A percentile compares a stretch with the other conserved stretches of the same genome.
These are phyloP conservation scores for Tenualosa thibaudeaui DNA, from an alignment of 2,797 vertebrate genomes.

Conservation along the genomic window DNA sequence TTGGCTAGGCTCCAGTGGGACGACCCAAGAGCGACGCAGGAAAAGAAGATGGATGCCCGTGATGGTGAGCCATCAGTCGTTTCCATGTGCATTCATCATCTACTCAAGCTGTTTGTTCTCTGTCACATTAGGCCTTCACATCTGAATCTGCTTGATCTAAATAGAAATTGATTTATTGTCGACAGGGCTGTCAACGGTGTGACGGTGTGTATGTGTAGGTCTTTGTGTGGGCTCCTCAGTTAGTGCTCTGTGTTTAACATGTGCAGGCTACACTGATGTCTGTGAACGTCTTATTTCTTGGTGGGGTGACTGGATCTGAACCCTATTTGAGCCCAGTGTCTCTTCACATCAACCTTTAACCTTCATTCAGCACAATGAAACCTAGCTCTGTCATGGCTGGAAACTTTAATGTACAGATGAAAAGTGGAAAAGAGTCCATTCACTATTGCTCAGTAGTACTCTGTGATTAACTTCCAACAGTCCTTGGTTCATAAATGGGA, in stretches of 20 bases:
- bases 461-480: no score
- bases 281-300: not conserved
- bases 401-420: no score
- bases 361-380: not conserved
- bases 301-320: not conserved
- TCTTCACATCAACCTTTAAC: not conserved
- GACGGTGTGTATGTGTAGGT: not conserved
- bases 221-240: not conserved
- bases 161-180: constrained; percentile 64
- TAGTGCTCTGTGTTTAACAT: not conserved
- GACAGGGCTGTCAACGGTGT: not conserved
- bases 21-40: constrained; percentile 36
- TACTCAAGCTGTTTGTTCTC: constrained; percentile 53
- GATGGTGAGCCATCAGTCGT: constrained; percentile 56
- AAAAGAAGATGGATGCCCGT: constrained; percentile 57
- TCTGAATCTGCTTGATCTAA: constrained; percentile 62
- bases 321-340: not conserved
- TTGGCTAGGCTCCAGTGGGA: constrained; percentile 53
- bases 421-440: no score
- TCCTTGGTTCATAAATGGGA: no score
- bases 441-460: no score
- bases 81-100: constrained; percentile 55
- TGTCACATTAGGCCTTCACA: constrained; percentile 55
- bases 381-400: not conserved
- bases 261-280: not conserved